Base-by-base conservation (phyloP, 2,113 vertebrate species). In the Odontophorus gujanensis region DNA sequence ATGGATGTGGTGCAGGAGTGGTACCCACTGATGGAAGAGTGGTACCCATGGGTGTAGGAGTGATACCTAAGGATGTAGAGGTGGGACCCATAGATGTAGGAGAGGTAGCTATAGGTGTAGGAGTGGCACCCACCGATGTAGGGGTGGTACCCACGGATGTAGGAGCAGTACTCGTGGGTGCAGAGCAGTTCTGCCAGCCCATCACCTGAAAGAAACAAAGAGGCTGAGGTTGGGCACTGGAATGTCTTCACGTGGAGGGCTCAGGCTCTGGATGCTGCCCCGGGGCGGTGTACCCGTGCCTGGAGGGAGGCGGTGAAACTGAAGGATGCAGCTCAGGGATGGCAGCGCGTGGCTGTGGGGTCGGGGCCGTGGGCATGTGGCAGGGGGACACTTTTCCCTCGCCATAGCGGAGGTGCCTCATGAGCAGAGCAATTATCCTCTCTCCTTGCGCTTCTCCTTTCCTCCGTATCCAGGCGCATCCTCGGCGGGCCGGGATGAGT, bases 401-500 rank as follows among this genome's bases (percentile, higher is more conserved):
- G 63, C 75, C 26, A n/a, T 51, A 85, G 75, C 47, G 59, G 48
- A 69, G 79, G 12, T 16, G 11, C 47, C 65, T 80, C 58, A 36
- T 1, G 38, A 94, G 34, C 0, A 0, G 63, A 78, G 51, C 17
- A 9, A 32, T 88, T 82, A 79, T 53, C 40, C 7, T 73, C 72
- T 87, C 8, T 18, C 45, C 68, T 91, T 28, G 30, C 42, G 22
- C 68, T 85, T 80, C 68, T 50, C 42, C 79, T 65, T 95, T 63
- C 43, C 51, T 72, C 63, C 0, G 32, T 63, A 74, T 82, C 63
- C 93, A 58, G 30, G 78, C 12, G 17, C 66, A 89, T 93, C 66
- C 89, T 91, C 53, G 3, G 59, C 66, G 92, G 82, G 75, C 67
- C 59, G 10, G 68, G 55, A 91, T 96, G 96, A 96, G 26, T 96